A percentile compares a stretch with the other conserved stretches of the same genome.
Evolutionary conservation across 2,888 invertebrate species (phyloP).

Genomic region (Drosophila tripunctata): DNA sequence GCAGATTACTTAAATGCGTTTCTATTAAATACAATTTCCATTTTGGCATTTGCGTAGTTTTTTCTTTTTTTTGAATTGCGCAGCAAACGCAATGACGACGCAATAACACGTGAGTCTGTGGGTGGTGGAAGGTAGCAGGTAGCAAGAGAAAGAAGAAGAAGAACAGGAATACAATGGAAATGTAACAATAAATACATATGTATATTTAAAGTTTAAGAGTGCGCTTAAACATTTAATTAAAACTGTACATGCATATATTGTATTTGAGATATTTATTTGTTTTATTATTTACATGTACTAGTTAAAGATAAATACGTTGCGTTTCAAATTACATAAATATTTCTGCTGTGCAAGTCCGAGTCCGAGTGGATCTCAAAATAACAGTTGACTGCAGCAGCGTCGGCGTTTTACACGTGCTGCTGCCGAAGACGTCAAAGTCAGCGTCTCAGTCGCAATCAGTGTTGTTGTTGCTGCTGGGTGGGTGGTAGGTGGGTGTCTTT

Average conservation of each 20-base stretch:
- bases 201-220: too few species aligned
- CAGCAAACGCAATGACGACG: slow-evolving; percentile 45
- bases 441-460: neutral
- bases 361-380: too few species aligned
- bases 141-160: too few species aligned
- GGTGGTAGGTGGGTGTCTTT: slow-evolving; percentile 41
- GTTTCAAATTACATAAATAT: too few species aligned
- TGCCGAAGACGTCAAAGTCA: slow-evolving; percentile 5
- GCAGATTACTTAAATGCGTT: slow-evolving; percentile 49
- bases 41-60: slow-evolving; percentile 3
- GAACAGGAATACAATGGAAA: neutral
- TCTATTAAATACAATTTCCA: slow-evolving; percentile 34
- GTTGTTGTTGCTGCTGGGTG: neutral
- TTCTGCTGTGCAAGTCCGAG: too few species aligned
- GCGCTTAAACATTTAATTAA: too few species aligned
- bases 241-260: too few species aligned
- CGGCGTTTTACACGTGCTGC: slow-evolving; percentile 48
- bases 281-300: too few species aligned
- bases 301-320: too few species aligned
- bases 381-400: slow-evolving; percentile 13
- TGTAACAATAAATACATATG: too few species aligned
- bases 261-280: too few species aligned
- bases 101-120: slow-evolving; percentile 10
- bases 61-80: slow-evolving; percentile 43
- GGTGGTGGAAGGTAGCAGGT: neutral